phyloP scores from a whole-genome alignment of 2,113 vertebrate genomes.

The Sinocyclocheilus grahami region DNA sequence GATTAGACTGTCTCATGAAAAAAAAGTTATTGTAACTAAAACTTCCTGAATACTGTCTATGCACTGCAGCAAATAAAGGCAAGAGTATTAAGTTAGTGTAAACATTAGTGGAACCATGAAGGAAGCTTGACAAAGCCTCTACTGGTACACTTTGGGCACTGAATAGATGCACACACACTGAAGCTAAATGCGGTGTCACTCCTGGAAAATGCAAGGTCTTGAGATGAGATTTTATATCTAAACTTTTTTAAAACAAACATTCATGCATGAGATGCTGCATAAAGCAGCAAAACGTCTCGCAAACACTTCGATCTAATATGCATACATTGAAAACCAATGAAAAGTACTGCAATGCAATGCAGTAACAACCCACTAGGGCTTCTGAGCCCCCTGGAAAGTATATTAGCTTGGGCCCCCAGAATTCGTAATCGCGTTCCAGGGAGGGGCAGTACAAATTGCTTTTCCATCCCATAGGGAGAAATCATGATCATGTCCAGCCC shows the following conservation, averaged over 20 bases:
- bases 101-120: slow-evolving; percentile 14
- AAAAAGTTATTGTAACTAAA: slow-evolving; percentile 45
- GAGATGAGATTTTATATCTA: neutral
- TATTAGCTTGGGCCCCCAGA: too few relatives aligned
- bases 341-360: neutral
- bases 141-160: neutral
- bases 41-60: slow-evolving; percentile 44
- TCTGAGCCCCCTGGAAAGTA: neutral
- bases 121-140: neutral
- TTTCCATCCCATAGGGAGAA: neutral
- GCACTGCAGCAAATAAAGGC: slow-evolving; percentile 29
- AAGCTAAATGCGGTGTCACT: neutral
- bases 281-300: neutral
- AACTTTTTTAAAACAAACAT: neutral
- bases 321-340: neutral
- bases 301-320: neutral
- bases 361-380: neutral
- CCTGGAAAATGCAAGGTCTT: neutral
- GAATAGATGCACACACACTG: neutral
- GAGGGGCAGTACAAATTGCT: neutral
- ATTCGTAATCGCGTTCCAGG: too few relatives aligned
- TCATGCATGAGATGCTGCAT: neutral
- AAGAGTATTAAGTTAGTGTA: slow-evolving; percentile 39
- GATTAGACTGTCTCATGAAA: slow-evolving; percentile 46
- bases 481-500: neutral